Conservation (phyloP, 2,797 vertebrate species). For the Myiothlypis chrysogaster region DNA sequence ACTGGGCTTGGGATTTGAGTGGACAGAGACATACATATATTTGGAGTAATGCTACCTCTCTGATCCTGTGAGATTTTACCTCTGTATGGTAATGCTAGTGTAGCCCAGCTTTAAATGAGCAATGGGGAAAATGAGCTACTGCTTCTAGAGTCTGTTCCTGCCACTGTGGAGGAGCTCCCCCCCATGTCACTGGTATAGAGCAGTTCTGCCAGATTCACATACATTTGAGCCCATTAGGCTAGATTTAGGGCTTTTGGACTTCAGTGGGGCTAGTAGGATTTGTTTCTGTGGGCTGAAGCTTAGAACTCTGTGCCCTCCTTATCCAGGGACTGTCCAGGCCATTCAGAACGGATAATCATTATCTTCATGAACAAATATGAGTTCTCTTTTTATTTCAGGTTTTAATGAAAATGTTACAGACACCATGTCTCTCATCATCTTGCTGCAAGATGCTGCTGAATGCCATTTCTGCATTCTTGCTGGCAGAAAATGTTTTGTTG, state of each 20-base stretch:
- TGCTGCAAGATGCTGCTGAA: conserved; percentile 84
- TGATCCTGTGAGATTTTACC: background rate
- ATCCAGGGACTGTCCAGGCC: background rate
- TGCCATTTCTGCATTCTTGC: conserved; percentile 84
- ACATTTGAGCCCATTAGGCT: rapidly evolving
- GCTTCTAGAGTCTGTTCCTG: background rate
- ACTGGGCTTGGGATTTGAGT: background rate
- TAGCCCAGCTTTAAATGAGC: background rate
- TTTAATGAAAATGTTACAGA: conserved; percentile 77
- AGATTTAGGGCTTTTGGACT: background rate
- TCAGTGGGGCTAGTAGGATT: background rate
- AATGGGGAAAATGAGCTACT: background rate
- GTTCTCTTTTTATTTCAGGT: conserved; percentile 72
- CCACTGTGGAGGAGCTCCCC: background rate
- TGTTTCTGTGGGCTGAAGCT: background rate
- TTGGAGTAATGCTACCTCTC: background rate
- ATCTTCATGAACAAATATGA: background rate
- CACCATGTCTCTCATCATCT: conserved; percentile 70
- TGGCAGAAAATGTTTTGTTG: conserved; percentile 83
- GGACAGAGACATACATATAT: background rate
- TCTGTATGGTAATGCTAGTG: background rate
- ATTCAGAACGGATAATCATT: background rate
- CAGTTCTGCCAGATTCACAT: background rate
- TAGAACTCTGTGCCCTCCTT: background rate
- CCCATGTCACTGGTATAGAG: background rate